Conservation (phyloP, 2,797 vertebrate species). For the Buceros bicornis region DNA sequence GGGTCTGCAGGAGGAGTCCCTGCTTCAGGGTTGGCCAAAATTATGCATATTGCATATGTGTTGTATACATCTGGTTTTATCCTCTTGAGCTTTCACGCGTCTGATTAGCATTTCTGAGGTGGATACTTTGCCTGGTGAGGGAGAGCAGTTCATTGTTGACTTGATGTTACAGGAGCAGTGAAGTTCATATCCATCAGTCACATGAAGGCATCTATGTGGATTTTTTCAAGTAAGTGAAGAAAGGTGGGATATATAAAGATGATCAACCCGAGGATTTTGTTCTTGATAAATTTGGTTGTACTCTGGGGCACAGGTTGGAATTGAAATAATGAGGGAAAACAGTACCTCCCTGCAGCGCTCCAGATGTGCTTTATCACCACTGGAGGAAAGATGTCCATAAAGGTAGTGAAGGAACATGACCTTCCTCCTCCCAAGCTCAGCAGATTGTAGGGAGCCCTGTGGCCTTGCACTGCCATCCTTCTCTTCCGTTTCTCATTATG, state of each 20-base stretch:
- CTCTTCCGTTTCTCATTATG: neutral
- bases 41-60: neutral
- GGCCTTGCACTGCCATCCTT: neutral
- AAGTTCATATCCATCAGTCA: neutral
- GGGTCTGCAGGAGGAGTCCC: neutral
- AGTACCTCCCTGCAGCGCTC: neutral
- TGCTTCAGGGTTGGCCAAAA: neutral
- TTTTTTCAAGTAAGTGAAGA: neutral
- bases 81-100: neutral
- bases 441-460: neutral
- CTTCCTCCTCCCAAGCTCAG: neutral
- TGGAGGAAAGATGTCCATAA: neutral
- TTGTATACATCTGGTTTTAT: neutral
- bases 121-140: neutral
- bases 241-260: neutral
- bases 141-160: neutral
- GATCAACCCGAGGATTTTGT: neutral
- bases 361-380: neutral
- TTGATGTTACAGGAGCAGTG: neutral
- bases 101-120: neutral
- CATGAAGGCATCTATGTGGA: neutral
- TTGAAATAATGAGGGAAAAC: neutral
- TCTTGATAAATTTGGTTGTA: neutral
- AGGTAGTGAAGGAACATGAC: neutral
- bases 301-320: neutral